phyloP scores from a whole-genome alignment of 1,140 invertebrate species.

The Oedothorax gibbosus region DNA sequence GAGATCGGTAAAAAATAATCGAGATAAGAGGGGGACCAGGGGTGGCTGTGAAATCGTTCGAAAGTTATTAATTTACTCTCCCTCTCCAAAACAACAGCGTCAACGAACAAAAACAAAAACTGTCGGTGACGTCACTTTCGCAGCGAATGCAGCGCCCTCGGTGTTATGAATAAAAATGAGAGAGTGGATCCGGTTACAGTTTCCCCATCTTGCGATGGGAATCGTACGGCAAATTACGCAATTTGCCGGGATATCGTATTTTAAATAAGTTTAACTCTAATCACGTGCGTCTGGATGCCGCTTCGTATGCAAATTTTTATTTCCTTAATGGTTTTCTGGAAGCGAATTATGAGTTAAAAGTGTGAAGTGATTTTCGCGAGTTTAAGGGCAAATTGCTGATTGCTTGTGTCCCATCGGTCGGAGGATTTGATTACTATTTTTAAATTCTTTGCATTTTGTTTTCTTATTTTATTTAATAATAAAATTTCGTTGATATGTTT shows the following conservation, averaged over 20 bases:
- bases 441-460: not conserved
- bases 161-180: slow-evolving; percentile 28
- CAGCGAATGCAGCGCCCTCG: not conserved
- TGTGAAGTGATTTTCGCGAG: slow-evolving; percentile 12
- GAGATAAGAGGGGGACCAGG: not conserved
- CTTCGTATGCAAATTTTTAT: slow-evolving; percentile 38
- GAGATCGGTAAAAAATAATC: slow-evolving; percentile 42
- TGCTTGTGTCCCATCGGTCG: not conserved
- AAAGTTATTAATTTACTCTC: slow-evolving; percentile 42
- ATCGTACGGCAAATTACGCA: slow-evolving; percentile 1
- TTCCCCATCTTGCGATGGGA: not conserved
- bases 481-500: not conserved
- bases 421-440: not conserved
- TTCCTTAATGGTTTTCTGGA: slow-evolving; percentile 23
- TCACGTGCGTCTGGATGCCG: not conserved
- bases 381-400: slow-evolving; percentile 2
- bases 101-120: not conserved
- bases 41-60: slow-evolving; percentile 10
- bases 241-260: slow-evolving; percentile 27
- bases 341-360: slow-evolving; percentile 33
- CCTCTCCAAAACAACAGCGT: slow-evolving; percentile 22
- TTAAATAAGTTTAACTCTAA: slow-evolving; percentile 17
- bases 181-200: slow-evolving; percentile 5
- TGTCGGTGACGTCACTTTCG: slow-evolving; percentile 25
- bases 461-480: not conserved